Percentiles rank a stretch among this genome's conserved stretches.
phyloP scores from a whole-genome alignment of 2,888 invertebrate genomes.

The Ferdinandea cuprea region DNA sequence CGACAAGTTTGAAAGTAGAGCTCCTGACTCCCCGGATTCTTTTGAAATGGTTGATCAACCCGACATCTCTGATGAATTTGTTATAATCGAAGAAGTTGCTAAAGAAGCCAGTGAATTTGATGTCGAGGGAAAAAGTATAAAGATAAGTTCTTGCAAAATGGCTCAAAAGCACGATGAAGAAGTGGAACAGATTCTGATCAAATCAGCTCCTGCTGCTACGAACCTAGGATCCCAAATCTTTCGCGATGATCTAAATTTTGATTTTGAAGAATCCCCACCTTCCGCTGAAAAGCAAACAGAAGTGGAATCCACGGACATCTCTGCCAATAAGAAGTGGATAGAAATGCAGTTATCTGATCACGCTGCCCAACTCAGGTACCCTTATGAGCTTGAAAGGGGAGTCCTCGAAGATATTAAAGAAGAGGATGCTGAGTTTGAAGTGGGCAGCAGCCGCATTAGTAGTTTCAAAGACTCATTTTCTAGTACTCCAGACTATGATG shows the following conservation, averaged over 20 bases:
- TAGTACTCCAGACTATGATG: slow-evolving; percentile 96
- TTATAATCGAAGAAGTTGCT: slow-evolving; percentile 94
- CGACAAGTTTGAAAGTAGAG: slow-evolving; percentile 84
- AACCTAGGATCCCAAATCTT: slow-evolving; percentile 85
- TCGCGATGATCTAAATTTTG: slow-evolving; percentile 86
- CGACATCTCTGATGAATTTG: slow-evolving; percentile 93
- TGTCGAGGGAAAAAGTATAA: slow-evolving; percentile 91
- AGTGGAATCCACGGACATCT: slow-evolving; percentile 86
- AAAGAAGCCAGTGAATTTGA: slow-evolving; percentile 93
- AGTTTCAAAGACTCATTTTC: slow-evolving; percentile 94
- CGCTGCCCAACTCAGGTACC: slow-evolving; percentile 86
- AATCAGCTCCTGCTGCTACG: slow-evolving; percentile 87
- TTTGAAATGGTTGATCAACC: slow-evolving; percentile 95
- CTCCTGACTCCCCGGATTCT: slow-evolving; percentile 91
- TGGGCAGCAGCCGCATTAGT: slow-evolving; percentile 88
- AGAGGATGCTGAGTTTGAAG: slow-evolving; percentile 95
- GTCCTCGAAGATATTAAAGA: slow-evolving; percentile 96
- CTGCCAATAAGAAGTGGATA: slow-evolving; percentile 93
- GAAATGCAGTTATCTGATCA: slow-evolving; percentile 91
- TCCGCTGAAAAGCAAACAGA: slow-evolving; percentile 82
- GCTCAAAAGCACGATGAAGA: slow-evolving; percentile 87
- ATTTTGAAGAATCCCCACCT: slow-evolving; percentile 88
- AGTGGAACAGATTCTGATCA: slow-evolving; percentile 88
- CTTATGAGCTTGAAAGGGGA: slow-evolving; percentile 92
- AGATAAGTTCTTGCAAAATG: slow-evolving; percentile 85